Conservation (phyloP, 2,113 vertebrate species). For the Platichthys flesus region DNA sequence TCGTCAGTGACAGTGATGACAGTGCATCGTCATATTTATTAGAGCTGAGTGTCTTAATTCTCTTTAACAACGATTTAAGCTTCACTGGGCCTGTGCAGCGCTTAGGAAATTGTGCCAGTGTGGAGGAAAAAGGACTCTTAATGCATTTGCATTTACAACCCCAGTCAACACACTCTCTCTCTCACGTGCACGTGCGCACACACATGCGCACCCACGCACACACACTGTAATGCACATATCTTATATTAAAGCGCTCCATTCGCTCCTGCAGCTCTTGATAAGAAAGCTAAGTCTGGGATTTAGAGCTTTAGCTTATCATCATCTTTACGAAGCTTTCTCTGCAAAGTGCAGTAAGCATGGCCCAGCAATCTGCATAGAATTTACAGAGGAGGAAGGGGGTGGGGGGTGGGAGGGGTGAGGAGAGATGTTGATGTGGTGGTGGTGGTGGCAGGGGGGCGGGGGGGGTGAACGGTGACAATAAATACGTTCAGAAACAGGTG, state of each 20-base stretch:
- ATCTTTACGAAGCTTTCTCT: constrained; percentile 79
- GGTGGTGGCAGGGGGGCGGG: background rate
- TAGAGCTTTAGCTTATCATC: constrained; percentile 84
- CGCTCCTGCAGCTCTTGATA: constrained; percentile 83
- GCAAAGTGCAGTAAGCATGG: constrained; percentile 78
- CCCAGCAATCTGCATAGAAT: constrained; percentile 79
- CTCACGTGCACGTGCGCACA: constrained; percentile 31
- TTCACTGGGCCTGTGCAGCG: constrained; percentile 28
- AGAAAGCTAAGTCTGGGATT: constrained; percentile 85
- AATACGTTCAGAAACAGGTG: constrained; percentile 78
- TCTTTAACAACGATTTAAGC: constrained; percentile 54
- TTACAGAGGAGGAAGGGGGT: constrained; percentile 38
- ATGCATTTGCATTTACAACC: constrained; percentile 76
- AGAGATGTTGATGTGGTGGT: constrained; percentile 27
- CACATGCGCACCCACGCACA: constrained; percentile 17
- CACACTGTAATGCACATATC: constrained; percentile 50
- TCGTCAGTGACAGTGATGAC: constrained; percentile 34
- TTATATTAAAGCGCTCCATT: constrained; percentile 76
- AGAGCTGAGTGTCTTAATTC: constrained; percentile 64
- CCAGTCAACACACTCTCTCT: constrained; percentile 47
- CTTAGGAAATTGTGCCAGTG: constrained; percentile 58
- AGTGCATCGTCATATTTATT: constrained; percentile 57
- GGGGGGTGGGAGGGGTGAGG: background rate
- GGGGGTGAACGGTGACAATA: constrained; percentile 48
- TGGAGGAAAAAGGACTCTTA: constrained; percentile 58